Evolutionary conservation across 1,140 invertebrate species (phyloP).

Genomic region (Antheraea pernyi): DNA sequence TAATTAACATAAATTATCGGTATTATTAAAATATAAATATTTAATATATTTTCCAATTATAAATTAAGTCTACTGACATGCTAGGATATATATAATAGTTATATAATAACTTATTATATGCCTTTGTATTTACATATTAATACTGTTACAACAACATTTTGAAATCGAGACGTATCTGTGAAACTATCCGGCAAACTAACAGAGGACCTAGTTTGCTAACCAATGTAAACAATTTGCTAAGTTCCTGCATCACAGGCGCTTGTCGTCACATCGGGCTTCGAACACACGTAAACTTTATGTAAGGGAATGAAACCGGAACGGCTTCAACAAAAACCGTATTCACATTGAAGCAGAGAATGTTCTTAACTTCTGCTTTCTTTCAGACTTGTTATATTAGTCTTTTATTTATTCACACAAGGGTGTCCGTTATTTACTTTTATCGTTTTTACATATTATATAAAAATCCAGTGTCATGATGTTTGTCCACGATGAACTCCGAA

Average conservation of each 20-base stretch:
- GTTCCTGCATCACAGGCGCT: neutral
- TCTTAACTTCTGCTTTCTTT: neutral
- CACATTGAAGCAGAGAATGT: neutral
- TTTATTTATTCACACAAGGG: neutral
- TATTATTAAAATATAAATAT: no score
- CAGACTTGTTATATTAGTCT: neutral
- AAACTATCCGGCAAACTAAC: neutral
- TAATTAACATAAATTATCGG: no score
- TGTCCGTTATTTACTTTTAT: no score
- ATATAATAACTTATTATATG: no score
- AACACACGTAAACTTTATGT: slow-evolving; percentile 1
- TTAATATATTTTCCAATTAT: no score
- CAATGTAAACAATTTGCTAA: slow-evolving; percentile 3
- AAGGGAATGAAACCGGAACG: neutral
- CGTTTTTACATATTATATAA: no score
- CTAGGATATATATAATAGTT: no score
- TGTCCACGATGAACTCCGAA: no score
- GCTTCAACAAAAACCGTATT: neutral
- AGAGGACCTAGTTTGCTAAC: neutral
- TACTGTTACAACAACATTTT: neutral
- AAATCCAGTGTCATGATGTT: no score
- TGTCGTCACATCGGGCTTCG: neutral
- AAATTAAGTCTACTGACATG: no score
- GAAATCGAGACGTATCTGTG: neutral
- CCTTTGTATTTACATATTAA: neutral